Percentiles rank a stretch among this genome's conserved stretches.
These are phyloP conservation scores for Ylistrum balloti DNA, from an alignment of 1,140 invertebrate genomes.

Conservation along the genomic window DNA sequence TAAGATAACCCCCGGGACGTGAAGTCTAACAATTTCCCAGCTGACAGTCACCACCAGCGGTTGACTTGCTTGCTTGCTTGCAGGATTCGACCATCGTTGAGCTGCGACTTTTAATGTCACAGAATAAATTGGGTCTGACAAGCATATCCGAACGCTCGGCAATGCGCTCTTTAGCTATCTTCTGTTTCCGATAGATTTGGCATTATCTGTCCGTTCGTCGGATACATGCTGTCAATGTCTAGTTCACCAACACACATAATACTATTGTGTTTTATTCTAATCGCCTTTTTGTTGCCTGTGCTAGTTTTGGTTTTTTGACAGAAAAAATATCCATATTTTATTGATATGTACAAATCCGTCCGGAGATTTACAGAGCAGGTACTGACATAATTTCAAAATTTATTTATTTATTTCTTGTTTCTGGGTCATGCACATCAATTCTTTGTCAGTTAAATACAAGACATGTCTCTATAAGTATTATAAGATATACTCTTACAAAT, in stretches of 20 bases:
- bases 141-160: not conserved
- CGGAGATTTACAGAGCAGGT: no score
- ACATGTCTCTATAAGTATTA: no score
- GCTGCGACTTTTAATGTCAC: slow-evolving; percentile 27
- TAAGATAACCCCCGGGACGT: not conserved
- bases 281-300: not conserved
- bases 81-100: no score
- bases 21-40: not conserved
- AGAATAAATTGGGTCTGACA: not conserved
- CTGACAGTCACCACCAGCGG: not conserved
- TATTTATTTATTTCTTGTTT: no score
- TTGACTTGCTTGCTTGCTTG: not conserved
- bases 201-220: not conserved
- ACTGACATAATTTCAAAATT: no score
- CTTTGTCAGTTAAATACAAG: no score
- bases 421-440: no score
- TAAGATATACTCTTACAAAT: no score
- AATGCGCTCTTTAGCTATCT: not conserved
- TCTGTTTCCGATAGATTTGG: slow-evolving; percentile 1
- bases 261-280: not conserved
- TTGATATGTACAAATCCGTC: not conserved
- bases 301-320: not conserved
- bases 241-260: not conserved
- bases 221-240: not conserved
- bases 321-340: not conserved